Evolutionary conservation across 1,140 invertebrate genomes (phyloP), one percentile per base, ranked within the genome.

Genomic region (Leptinotarsa undecemlineata): DNA sequence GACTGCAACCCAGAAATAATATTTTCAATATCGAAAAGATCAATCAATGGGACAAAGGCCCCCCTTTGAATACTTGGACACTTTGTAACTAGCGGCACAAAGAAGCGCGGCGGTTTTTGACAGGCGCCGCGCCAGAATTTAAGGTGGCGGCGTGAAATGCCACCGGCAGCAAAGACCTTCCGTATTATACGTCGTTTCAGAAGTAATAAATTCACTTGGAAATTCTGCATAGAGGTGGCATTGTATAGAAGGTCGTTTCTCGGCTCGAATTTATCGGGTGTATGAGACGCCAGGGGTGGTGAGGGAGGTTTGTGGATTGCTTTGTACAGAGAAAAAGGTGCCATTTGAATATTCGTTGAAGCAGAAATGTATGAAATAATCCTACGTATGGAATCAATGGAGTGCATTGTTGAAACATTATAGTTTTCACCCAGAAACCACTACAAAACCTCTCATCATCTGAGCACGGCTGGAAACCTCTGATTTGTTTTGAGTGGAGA

Each of bases 131-230:
- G 66, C 11, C 42, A 47, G 42, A 68, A 68, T 68, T 68, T 68
- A 68, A 68, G 66, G 66, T 68, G 33, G 23, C 13, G 66, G 66
- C 66, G 66, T 68, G 66, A 68, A 68, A 26, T 42, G 66, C 66
- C 66, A 68, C 11, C 23, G 66, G 66, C 66, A 68, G 23, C 33
- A 42, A 68, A 68, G 66, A 68, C 33, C 66, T 68, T 68, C 23
- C 66, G 23, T 68, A 68, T 68, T 68, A 68, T 68, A 68, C 66
- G 66, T n/a, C 66, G 42, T 68, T 68, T 68, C 66, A 68, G 66
- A 42, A 68, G 66, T 68, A 26, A 68, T 68, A 68, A 68, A 68
- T 68, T 68, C 33, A 19, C 13, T 19, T 68, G 66, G 66, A 47
- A 68, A 42, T 68, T 68, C 66, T 68, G 66, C 66, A 68, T 68